Base-by-base conservation (phyloP, 2,888 invertebrate species). In the Agrotis puta region DNA sequence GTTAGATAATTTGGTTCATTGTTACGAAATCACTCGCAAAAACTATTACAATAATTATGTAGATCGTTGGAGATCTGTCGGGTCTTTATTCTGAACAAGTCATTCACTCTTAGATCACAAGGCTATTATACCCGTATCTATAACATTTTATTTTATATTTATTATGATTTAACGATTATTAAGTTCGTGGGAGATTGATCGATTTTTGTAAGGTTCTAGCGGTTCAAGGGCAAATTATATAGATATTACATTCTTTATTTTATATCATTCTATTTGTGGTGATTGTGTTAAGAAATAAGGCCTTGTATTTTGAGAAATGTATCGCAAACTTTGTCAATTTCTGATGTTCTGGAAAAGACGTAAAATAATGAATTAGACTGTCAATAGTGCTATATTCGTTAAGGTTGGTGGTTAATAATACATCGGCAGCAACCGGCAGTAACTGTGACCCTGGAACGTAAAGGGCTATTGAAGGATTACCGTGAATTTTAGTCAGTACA, bases 21-120 rank as follows among this genome's bases (percentile, higher is more conserved):
- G 80, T 88, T 88, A 83, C 81, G 76, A 88, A 89, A 88, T 79
- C 64, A 70, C 45, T 62, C 74, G 83, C 83, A 89, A 91, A 90
- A 91, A 89, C 79, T 79, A 64, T 45, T 79, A 63, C 39, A 70
- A 78, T 83, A 77, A 74, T 84, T 85, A 86, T 87, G 77, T 79
- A 64, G 78, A 48, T 22, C n/a, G 54, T 27, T 2, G 50, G 74
- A 84, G 79, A 81, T 79, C 67, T n/a, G 39, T 39, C n/a, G 43
- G 56, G 39, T 67, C 64, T 64, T 64, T 74, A 58, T 74, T 74
- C 77, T 74, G 72, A 68, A 73, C 74, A 69, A 90, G 89, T 90
- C 90, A 84, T 87, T 90, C 89, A 90, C 88, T 88, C 79, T 77
- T 50, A 59, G 3, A 47, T 39, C 54, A 59, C 89, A 88, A 91